phyloP scores from a whole-genome alignment of 2,113 vertebrate genomes.

The Micronycteris hirsuta region DNA sequence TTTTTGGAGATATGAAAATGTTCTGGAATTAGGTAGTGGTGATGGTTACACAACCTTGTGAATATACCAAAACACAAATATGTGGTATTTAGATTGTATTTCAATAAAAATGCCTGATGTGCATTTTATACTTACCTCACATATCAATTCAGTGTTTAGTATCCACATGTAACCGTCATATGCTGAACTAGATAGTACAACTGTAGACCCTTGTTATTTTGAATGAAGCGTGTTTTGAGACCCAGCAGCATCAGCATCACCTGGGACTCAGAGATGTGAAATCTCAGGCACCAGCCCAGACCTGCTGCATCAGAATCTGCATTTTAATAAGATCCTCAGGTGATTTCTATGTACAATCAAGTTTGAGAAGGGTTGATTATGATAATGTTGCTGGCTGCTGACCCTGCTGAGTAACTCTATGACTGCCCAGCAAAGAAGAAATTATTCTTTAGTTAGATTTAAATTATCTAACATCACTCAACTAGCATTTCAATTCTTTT shows the following conservation, averaged over 20 bases:
- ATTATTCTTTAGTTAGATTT: constrained; percentile 37
- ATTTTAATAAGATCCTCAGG: constrained; percentile 22
- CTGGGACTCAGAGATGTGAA: neutral
- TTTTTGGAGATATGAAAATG: neutral
- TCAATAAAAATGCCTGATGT: neutral
- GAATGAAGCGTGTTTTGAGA: neutral
- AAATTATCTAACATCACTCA: constrained; percentile 45
- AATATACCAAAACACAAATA: neutral
- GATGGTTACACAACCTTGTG: neutral
- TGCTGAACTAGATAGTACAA: neutral
- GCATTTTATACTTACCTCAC: neutral
- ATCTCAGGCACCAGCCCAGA: neutral
- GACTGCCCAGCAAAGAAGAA: constrained; percentile 15
- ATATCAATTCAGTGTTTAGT: neutral
- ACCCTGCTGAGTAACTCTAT: neutral
- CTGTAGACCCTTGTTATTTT: neutral
- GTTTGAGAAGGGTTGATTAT: neutral
- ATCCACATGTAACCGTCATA: neutral
- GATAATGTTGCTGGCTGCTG: neutral
- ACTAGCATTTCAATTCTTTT: constrained; percentile 47
- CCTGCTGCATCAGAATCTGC: neutral
- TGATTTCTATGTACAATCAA: neutral
- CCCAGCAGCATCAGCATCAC: neutral
- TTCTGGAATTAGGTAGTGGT: neutral
- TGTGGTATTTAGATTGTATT: neutral